These are phyloP conservation scores for Drosophila leontia DNA, from an alignment of 1,140 invertebrate species.

Conservation along the genomic window DNA sequence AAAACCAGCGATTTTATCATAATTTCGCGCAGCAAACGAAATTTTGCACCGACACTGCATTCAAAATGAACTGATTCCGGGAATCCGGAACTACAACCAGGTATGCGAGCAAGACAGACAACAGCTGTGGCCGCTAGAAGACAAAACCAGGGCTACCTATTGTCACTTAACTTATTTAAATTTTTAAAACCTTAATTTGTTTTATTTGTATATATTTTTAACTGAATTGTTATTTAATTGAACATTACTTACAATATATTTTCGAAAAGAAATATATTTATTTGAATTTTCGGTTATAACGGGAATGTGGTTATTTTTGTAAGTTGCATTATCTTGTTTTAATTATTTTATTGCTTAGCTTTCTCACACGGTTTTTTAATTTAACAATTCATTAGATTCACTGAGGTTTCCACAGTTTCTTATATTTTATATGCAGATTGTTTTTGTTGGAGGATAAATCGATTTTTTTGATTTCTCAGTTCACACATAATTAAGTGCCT, in stretches of 20 bases:
- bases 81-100: conserved; percentile 1
- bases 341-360: conserved; percentile 3
- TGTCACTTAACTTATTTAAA: conserved; percentile 39
- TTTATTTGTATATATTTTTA: background rate
- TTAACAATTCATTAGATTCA: background rate
- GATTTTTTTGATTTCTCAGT: conserved; percentile 72
- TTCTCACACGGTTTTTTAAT: background rate
- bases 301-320: background rate
- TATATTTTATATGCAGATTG: conserved; percentile 55
- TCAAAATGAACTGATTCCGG: conserved; percentile 17
- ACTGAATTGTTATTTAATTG: background rate
- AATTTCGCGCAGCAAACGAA: conserved; percentile 50
- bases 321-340: background rate
- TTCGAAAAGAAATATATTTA: background rate
- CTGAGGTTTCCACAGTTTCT: background rate
- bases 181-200: background rate
- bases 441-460: conserved; percentile 78
- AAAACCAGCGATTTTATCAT: conserved; percentile 10
- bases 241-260: conserved; percentile 46
- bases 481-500: conserved; percentile 32
- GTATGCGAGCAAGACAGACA: background rate
- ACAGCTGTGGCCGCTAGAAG: conserved; percentile 38
- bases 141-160: conserved; percentile 16
- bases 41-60: conserved; percentile 31
- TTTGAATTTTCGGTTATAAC: conserved; percentile 4